Percentiles rank a stretch among this genome's conserved stretches.
These are phyloP conservation scores for Drosophila barbarae DNA, from an alignment of 2,888 invertebrate species.

Conservation along the genomic window DNA sequence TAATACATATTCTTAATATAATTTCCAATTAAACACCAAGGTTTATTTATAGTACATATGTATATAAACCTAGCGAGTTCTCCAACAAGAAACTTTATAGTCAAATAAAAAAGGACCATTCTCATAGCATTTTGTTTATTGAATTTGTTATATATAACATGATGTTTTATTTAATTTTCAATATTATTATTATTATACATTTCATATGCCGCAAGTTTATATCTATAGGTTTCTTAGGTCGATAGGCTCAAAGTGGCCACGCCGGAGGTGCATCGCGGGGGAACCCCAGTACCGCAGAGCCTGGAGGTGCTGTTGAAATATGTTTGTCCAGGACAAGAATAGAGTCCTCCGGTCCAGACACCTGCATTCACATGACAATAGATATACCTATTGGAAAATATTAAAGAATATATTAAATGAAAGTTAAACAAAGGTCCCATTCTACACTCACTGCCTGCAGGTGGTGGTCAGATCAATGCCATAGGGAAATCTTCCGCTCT, in stretches of 20 bases:
- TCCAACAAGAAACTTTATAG: background rate
- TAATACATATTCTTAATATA: no score
- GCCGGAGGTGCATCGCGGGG: constrained; percentile 42
- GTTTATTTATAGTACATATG: no score
- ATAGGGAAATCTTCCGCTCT: constrained; percentile 47
- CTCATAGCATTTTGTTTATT: background rate
- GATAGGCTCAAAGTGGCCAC: constrained; percentile 4
- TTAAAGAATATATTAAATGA: background rate
- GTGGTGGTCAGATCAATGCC: constrained; percentile 43
- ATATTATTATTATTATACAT: no score
- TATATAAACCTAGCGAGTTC: background rate
- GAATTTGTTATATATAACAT: background rate
- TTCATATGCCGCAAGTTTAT: no score
- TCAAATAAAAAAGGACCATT: no score
- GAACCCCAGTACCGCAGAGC: constrained; percentile 38
- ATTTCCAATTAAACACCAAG: no score
- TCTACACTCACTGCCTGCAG: constrained; percentile 50
- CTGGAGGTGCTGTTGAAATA: constrained; percentile 48
- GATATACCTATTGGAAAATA: constrained; percentile 45
- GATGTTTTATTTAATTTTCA: background rate
- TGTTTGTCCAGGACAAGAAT: constrained; percentile 52
- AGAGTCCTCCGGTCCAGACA: constrained; percentile 51
- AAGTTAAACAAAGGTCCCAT: background rate
- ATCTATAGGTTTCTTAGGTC: background rate
- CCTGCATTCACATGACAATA: constrained; percentile 44